Evolutionary conservation across 2,113 vertebrate genomes (phyloP).

Genomic region (Limanda limanda): DNA sequence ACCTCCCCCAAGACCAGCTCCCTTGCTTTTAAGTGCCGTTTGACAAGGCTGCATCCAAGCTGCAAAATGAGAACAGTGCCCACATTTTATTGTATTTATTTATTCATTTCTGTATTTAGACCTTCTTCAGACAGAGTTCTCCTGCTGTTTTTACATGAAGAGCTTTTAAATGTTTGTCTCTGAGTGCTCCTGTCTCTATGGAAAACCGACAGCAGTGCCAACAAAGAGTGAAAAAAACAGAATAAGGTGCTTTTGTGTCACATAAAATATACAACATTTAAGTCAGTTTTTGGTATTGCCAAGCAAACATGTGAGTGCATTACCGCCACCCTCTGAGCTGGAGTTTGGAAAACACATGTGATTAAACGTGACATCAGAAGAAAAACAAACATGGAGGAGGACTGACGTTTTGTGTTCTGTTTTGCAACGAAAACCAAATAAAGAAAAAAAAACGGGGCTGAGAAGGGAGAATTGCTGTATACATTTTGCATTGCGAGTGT

Average conservation of each 20-base stretch:
- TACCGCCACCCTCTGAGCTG: too few relatives aligned
- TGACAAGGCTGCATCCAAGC: constrained; percentile 79
- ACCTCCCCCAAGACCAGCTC: constrained; percentile 75
- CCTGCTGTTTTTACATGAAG: constrained; percentile 76
- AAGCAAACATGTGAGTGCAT: too few relatives aligned
- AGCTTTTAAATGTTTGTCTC: constrained; percentile 81
- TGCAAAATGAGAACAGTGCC: constrained; percentile 75
- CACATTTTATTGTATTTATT: constrained; percentile 81
- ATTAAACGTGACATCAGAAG: too few relatives aligned
- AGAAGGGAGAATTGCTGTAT: too few relatives aligned
- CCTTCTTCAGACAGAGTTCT: constrained; percentile 58
- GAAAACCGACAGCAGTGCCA: constrained; percentile 64
- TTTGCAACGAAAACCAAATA: too few relatives aligned
- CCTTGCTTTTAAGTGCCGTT: constrained; percentile 80
- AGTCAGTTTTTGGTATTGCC: constrained; percentile 1
- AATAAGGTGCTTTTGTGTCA: constrained; percentile 51
- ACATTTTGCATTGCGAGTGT: too few relatives aligned
- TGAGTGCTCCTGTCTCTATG: constrained; percentile 56
- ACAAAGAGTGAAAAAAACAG: constrained; percentile 67
- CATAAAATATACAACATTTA: constrained; percentile 39
- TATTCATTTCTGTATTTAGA: constrained; percentile 82
- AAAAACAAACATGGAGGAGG: too few relatives aligned
- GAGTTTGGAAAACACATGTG: too few relatives aligned
- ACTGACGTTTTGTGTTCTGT: too few relatives aligned
- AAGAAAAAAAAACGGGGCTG: too few relatives aligned